Evolutionary conservation across 2,113 vertebrate species (phyloP).

Genomic region (Leptocoma aspasia): DNA sequence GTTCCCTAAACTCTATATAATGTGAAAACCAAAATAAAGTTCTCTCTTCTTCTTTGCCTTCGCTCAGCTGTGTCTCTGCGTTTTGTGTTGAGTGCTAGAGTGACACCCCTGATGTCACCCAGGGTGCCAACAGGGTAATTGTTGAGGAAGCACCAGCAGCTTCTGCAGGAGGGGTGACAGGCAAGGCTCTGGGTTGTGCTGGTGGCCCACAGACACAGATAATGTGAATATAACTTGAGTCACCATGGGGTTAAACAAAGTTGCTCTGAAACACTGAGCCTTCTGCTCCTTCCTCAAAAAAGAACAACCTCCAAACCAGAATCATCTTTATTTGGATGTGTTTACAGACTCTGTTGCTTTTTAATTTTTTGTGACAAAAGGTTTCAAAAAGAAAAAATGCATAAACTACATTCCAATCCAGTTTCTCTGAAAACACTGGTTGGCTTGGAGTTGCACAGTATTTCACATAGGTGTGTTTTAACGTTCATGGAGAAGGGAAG

Average conservation of each 20-base stretch:
- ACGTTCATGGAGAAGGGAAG: neutral
- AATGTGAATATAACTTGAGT: neutral
- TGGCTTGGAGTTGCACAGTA: neutral
- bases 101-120: no score
- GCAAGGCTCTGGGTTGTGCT: accelerated
- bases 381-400: neutral
- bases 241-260: neutral
- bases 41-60: no score
- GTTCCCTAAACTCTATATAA: no score
- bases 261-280: neutral
- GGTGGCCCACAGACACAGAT: neutral
- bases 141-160: neutral
- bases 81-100: no score
- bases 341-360: neutral
- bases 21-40: no score
- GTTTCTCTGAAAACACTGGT: neutral
- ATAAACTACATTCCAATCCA: neutral
- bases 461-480: neutral
- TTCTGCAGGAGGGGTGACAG: neutral
- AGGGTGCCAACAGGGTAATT: neutral
- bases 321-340: neutral
- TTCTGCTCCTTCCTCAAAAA: neutral
- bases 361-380: neutral
- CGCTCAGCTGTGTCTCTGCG: no score
- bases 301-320: neutral